Conservation (phyloP, 2,888 invertebrate species). For the Calliopum simillimum region DNA sequence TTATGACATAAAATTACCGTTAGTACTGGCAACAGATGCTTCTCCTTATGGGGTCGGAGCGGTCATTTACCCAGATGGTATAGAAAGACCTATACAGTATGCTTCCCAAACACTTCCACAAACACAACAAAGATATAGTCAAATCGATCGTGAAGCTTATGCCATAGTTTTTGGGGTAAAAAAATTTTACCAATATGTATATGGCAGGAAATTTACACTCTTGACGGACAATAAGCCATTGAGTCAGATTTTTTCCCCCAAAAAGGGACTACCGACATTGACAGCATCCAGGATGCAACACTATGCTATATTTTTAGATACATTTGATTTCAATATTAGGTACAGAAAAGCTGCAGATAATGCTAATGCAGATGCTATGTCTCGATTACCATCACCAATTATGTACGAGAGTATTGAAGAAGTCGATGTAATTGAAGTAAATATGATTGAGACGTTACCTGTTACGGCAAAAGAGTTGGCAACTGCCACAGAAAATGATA, state of each 20-base stretch:
- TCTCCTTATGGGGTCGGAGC: slow-evolving; percentile 50
- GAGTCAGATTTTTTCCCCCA: slow-evolving; percentile 42
- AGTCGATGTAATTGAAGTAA: slow-evolving; percentile 36
- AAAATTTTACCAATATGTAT: slow-evolving; percentile 62
- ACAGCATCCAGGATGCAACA: slow-evolving; percentile 43
- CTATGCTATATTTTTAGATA: slow-evolving; percentile 40
- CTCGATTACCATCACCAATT: slow-evolving; percentile 23
- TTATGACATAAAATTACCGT: slow-evolving; percentile 49
- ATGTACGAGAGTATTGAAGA: slow-evolving; percentile 21
- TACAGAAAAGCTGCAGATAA: slow-evolving; percentile 33
- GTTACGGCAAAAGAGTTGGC: slow-evolving; percentile 8
- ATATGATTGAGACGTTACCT: slow-evolving; percentile 31
- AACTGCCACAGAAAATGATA: neutral
- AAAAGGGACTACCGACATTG: slow-evolving; percentile 41
- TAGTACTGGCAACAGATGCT: slow-evolving; percentile 52
- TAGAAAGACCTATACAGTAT: slow-evolving; percentile 59
- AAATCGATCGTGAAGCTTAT: slow-evolving; percentile 54
- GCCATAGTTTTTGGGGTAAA: slow-evolving; percentile 58
- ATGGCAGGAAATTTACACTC: slow-evolving; percentile 63
- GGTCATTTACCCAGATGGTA: slow-evolving; percentile 54
- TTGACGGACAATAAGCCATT: slow-evolving; percentile 50
- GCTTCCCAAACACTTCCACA: slow-evolving; percentile 52
- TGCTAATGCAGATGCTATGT: slow-evolving; percentile 39
- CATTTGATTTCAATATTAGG: slow-evolving; percentile 41
- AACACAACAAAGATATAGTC: slow-evolving; percentile 51